A percentile compares a stretch with the other conserved stretches of the same genome.
Evolutionary conservation across 2,113 vertebrate species (phyloP).

Genomic region (Chloropsis hardwickii): DNA sequence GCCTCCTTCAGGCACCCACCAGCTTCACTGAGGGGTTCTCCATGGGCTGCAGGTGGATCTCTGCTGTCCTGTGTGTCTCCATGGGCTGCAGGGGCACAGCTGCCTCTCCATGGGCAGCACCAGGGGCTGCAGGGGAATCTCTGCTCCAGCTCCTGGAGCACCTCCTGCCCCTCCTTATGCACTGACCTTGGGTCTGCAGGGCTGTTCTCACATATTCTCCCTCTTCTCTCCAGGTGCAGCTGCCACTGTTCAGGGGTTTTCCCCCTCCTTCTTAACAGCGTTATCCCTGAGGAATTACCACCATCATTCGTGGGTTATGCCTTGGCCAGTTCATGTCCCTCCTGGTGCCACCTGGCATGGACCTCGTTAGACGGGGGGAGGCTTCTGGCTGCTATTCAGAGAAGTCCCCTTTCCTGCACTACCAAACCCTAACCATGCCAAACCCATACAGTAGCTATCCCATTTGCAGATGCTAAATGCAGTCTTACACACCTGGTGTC

Average conservation of each 20-base stretch:
- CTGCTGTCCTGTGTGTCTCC: neutral
- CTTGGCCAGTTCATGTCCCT: neutral
- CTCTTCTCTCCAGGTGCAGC: neutral
- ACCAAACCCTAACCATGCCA: neutral
- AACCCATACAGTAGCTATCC: neutral
- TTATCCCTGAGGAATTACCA: neutral
- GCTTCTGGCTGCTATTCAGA: neutral
- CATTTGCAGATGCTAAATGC: neutral
- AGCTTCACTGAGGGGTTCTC: neutral
- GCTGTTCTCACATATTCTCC: neutral
- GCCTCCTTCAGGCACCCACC: neutral
- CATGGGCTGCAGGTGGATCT: neutral
- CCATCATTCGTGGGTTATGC: neutral
- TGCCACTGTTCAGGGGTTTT: neutral
- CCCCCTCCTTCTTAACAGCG: neutral
- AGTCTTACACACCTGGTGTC: fast-evolving
- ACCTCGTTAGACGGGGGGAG: neutral
- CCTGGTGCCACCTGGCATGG: neutral
- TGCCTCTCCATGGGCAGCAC: neutral
- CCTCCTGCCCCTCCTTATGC: neutral
- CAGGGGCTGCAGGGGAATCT: neutral
- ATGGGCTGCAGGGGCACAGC: neutral
- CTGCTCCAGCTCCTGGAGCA: neutral
- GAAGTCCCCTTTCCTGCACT: neutral
- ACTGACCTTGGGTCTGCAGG: neutral